Conservation (phyloP, 2,888 invertebrate species). For the Pachymerium ferrugineum region DNA sequence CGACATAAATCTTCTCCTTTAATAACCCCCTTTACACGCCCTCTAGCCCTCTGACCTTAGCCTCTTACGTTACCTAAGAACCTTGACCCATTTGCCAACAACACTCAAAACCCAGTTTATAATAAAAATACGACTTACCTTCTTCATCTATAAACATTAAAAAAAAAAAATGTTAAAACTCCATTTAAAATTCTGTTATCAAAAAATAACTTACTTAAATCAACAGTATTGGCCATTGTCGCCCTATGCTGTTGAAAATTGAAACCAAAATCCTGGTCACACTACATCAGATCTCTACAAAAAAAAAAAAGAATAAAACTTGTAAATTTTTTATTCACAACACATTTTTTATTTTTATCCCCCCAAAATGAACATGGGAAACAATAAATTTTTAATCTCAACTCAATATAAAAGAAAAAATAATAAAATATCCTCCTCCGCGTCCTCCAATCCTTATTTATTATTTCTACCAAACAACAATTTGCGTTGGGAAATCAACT, state of each 20-base stretch:
- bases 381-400: not conserved
- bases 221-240: not conserved
- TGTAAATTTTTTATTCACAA: not conserved
- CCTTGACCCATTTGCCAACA: not conserved
- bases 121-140: not conserved
- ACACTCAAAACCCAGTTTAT: not conserved
- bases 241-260: constrained; percentile 16
- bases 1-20: too few species aligned
- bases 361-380: not conserved
- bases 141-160: not conserved
- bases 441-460: too few species aligned
- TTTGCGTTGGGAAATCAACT: too few species aligned
- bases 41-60: not conserved
- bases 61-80: not conserved
- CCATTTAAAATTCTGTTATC: not conserved
- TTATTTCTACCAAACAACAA: too few species aligned
- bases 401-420: not conserved
- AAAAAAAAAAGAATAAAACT: not conserved
- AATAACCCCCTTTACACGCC: not conserved
- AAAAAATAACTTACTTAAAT: not conserved
- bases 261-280: not conserved
- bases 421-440: too few species aligned
- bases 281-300: not conserved
- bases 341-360: not conserved
- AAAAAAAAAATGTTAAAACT: not conserved